phyloP scores from a whole-genome alignment of 2,888 invertebrate species.

The Eucera pruinosa region DNA sequence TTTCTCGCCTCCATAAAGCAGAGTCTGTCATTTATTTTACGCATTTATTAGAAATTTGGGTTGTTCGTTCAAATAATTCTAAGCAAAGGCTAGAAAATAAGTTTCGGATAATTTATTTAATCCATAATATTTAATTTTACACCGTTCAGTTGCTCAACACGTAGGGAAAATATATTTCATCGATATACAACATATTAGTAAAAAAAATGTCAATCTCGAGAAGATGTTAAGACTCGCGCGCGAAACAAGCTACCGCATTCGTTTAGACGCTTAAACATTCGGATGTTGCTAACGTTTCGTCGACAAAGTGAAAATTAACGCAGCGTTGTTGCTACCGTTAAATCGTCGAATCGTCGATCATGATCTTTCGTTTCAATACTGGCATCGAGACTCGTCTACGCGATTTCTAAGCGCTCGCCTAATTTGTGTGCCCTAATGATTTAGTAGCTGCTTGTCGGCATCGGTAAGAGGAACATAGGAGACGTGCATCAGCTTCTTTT shows the following conservation, averaged over 20 bases:
- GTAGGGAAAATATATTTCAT: slow-evolving; percentile 65
- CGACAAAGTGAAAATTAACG: background rate
- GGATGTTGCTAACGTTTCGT: no score
- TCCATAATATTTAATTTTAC: no score
- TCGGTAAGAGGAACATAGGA: slow-evolving; percentile 99
- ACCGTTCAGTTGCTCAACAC: no score
- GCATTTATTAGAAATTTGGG: no score
- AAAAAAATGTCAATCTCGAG: slow-evolving; percentile 35
- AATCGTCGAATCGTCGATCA: background rate
- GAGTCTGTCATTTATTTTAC: no score
- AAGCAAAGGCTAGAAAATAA: no score
- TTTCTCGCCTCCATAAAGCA: no score
- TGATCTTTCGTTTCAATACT: background rate
- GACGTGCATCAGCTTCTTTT: slow-evolving; percentile 95
- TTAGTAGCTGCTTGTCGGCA: slow-evolving; percentile 87
- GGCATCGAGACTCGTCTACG: slow-evolving; percentile 22
- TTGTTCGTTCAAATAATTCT: no score
- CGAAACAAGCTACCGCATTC: slow-evolving; percentile 11
- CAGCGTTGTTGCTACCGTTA: no score
- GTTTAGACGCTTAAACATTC: no score
- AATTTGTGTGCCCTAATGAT: slow-evolving; percentile 22
- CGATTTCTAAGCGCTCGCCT: background rate
- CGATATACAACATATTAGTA: slow-evolving; percentile 30
- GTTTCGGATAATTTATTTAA: background rate
- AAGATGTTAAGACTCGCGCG: background rate